A percentile compares a stretch with the other conserved stretches of the same genome.
These are phyloP conservation scores for Mesochorus sp. DNA, from an alignment of 2,888 invertebrate species.

Conservation along the genomic window DNA sequence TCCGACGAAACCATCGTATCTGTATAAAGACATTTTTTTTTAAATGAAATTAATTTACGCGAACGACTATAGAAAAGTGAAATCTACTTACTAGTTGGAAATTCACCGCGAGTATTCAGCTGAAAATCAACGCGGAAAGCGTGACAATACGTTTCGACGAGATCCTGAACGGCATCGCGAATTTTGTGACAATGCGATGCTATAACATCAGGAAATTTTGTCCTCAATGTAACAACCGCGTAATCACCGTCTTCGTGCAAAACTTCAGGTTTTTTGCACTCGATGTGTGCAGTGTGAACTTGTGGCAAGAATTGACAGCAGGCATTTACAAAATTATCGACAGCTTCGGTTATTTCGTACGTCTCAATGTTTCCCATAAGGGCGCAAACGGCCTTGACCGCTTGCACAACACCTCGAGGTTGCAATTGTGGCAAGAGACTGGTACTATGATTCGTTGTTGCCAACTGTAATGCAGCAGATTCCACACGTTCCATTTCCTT, in stretches of 20 bases:
- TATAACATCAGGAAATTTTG: slow-evolving; percentile 84
- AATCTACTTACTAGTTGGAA: slow-evolving; percentile 82
- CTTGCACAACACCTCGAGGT: slow-evolving; percentile 91
- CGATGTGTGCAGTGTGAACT: slow-evolving; percentile 78
- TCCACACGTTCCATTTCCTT: slow-evolving; percentile 91
- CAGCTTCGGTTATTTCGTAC: slow-evolving; percentile 90
- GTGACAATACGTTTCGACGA: slow-evolving; percentile 93
- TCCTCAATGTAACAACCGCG: slow-evolving; percentile 86
- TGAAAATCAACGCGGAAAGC: slow-evolving; percentile 93
- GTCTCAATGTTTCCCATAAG: slow-evolving; percentile 95
- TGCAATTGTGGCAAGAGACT: slow-evolving; percentile 83
- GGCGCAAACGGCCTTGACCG: slow-evolving; percentile 96
- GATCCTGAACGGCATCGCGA: slow-evolving; percentile 90
- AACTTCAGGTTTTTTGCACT: slow-evolving; percentile 85
- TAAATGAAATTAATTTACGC: slow-evolving; percentile 1
- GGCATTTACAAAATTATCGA: slow-evolving; percentile 86
- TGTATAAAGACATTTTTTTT: slow-evolving; percentile 77
- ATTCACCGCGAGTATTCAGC: slow-evolving; percentile 85
- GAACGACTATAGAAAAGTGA: not conserved
- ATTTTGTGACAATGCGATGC: slow-evolving; percentile 88
- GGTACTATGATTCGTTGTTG: slow-evolving; percentile 77
- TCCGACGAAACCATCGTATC: slow-evolving; percentile 88
- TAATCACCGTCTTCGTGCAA: slow-evolving; percentile 88
- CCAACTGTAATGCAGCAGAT: slow-evolving; percentile 84
- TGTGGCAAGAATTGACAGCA: slow-evolving; percentile 83